Conservation (phyloP, 2,797 vertebrate genomes). For the Arrhamphus sclerolepis region DNA sequence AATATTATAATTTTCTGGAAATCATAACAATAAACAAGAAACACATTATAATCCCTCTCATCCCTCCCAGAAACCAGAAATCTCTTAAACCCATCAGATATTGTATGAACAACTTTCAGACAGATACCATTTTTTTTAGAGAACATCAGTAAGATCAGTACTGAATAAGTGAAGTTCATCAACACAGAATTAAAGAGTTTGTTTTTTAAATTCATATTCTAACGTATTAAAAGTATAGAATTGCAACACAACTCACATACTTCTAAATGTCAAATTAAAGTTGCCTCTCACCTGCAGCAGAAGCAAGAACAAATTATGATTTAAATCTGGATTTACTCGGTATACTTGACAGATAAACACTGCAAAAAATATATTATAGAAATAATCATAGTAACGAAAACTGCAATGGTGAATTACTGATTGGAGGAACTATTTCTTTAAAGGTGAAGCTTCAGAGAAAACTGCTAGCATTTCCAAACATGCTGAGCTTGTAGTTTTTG, state of each 20-base stretch:
- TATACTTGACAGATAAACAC: too few relatives aligned
- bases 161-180: slow-evolving; percentile 15
- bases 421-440: slow-evolving; percentile 6
- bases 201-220: slow-evolving; percentile 1
- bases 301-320: neutral
- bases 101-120: slow-evolving; percentile 19
- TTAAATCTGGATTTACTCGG: too few relatives aligned
- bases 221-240: slow-evolving; percentile 12
- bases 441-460: slow-evolving; percentile 10
- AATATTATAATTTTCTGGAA: slow-evolving; percentile 30
- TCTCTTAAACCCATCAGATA: neutral
- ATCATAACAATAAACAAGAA: slow-evolving; percentile 40
- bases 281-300: slow-evolving; percentile 9
- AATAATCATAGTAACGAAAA: too few relatives aligned
- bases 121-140: slow-evolving; percentile 11
- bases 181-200: slow-evolving; percentile 1
- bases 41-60: neutral
- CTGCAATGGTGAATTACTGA: neutral
- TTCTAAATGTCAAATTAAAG: slow-evolving; percentile 17
- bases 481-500: slow-evolving; percentile 30
- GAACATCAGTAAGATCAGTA: slow-evolving; percentile 24
- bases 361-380: too few relatives aligned
- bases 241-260: slow-evolving; percentile 10
- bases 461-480: slow-evolving; percentile 17
- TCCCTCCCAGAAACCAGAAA: neutral